Conservation (phyloP, 2,888 invertebrate species). For the Oscheius sp. region DNA sequence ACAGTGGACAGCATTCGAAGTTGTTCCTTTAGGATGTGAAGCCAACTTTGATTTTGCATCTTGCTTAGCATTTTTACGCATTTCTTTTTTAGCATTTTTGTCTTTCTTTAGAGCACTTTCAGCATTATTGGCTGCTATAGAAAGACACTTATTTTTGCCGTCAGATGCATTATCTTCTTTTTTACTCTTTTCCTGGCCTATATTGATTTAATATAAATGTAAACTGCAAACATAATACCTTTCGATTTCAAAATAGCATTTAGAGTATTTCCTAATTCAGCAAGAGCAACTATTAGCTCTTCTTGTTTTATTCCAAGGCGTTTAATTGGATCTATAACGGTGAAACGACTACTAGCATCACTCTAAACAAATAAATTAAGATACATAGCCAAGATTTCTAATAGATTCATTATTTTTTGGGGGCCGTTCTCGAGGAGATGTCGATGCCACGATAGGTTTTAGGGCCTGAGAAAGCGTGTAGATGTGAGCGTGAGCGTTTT, state of each 20-base stretch:
- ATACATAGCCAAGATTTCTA: too few relatives aligned
- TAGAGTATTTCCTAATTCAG: constrained; percentile 13
- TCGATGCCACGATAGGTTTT: too few relatives aligned
- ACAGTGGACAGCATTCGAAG: neutral
- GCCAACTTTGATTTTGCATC: constrained; percentile 50
- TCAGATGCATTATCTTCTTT: neutral
- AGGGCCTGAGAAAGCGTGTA: too few relatives aligned
- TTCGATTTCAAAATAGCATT: constrained; percentile 16
- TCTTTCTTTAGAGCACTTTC: constrained; percentile 25
- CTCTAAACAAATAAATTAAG: constrained; percentile 7
- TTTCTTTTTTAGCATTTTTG: constrained; percentile 40
- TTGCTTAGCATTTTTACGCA: constrained; percentile 47
- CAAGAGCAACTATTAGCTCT: constrained; percentile 16
- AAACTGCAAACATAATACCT: constrained; percentile 8
- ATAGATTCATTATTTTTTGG: too few relatives aligned
- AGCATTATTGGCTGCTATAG: neutral
- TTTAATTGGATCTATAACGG: constrained; percentile 9
- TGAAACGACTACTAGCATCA: neutral
- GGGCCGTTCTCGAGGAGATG: too few relatives aligned
- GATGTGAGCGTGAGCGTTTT: too few relatives aligned
- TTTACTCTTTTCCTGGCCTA: neutral
- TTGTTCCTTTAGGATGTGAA: constrained; percentile 25
- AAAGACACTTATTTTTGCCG: neutral
- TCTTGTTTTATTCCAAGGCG: constrained; percentile 27
- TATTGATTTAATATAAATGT: neutral